Evolutionary conservation across 2,113 vertebrate species (phyloP), one percentile per base, ranked within the genome.

Genomic region (Aramus guarauna): DNA sequence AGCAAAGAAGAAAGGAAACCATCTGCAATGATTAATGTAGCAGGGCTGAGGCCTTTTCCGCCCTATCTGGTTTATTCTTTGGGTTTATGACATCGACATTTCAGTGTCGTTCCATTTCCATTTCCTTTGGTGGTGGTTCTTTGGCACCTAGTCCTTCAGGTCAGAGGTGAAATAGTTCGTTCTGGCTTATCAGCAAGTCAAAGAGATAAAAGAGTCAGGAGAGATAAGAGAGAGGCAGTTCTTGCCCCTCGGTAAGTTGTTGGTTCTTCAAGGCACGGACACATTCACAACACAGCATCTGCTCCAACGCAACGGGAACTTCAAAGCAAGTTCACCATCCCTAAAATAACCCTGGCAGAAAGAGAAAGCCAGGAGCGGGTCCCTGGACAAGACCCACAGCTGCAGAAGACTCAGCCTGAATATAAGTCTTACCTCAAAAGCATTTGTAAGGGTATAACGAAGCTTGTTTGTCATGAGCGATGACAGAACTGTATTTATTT

Each of bases 221-320:
- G 47, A 84, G 60, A 77, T 11, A 68, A 45, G 58, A 48, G 75
- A 41, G 66, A 62, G 26, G 30, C 50, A 94, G 55, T 6, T 63
- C 45, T 62, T 15, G 64, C 36, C 68, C 60, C 60, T 58, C 0
- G 0, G 0, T 13, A 84, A 71, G 50, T 12, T 66, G 27, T 18
- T 27, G 9, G 50, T 71, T 78, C 73, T 81, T 81, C 56, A 58
- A 84, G 63, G n/a, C 41, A 76, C 1, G 9, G 72, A 78, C 43
- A 36, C 7, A 4, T 17, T 29, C 50, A 14, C 45, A 36, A n/a
- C 11, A 53, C 18, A 47, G 43, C 50, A 75, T 27, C 68, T 79
- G 66, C 62, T 91, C 64, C 81, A 78, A 16, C 2, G 2, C 34
- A 62, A n/a, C 13, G 19, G 39, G 29, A 43, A 34, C 55, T 21